A percentile compares a stretch with the other conserved stretches of the same genome.
Conservation (phyloP, 2,113 vertebrate genomes). For the Eubucco bourcierii region DNA sequence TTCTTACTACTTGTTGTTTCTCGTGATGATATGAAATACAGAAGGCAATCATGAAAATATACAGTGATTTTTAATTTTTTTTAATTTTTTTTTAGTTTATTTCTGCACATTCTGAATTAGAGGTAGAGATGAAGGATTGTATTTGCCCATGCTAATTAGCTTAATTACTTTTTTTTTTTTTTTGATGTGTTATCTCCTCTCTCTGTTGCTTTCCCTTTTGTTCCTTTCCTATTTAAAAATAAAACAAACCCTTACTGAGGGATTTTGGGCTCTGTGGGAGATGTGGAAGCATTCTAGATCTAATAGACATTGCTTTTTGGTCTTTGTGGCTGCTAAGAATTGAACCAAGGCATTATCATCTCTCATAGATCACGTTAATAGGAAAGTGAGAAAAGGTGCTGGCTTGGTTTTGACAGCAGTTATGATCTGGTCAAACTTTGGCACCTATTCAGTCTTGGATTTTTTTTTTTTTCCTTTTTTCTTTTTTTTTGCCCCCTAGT, state of each 20-base stretch:
- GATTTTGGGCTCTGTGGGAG: neutral
- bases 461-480: neutral
- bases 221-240: neutral
- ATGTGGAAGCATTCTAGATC: neutral
- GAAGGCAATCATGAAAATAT: neutral
- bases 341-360: neutral
- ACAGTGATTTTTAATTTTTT: accelerated
- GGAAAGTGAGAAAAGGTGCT: neutral
- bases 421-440: neutral
- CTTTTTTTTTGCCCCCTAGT: neutral
- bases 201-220: neutral
- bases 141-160: neutral
- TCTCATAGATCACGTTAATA: neutral
- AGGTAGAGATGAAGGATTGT: neutral
- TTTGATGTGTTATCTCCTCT: neutral
- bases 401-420: neutral
- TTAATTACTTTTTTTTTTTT: neutral
- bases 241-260: neutral
- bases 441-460: neutral
- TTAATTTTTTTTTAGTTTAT: no score
- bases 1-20: neutral
- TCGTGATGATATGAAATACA: neutral
- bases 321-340: neutral
- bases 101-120: neutral
- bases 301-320: accelerated